Base-by-base conservation (phyloP, 2,888 invertebrate species). In the Suillia variegata region DNA sequence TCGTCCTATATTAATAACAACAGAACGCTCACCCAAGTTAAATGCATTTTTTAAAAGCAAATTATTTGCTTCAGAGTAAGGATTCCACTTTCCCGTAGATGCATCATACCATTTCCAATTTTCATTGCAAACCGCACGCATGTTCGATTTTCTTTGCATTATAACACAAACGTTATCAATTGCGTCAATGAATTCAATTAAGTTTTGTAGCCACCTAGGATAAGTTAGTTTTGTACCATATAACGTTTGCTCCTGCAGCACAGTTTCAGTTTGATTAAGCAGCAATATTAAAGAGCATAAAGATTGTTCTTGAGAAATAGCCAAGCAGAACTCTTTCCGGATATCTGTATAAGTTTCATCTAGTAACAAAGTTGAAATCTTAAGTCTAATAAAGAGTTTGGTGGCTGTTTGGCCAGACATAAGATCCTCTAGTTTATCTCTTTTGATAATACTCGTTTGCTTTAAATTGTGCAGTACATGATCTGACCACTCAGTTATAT, bases 21-120 rank as follows among this genome's bases (percentile, higher is more conserved):
- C 86, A 61, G 85, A 87, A 20, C 86, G 84, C 65, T 91, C 89
- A 1, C 90, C 90, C 31, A 86, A 85, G 83, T 88, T 87, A 73
- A 91, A 93, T 0, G 92, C 91, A 67, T 90, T 89, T 67, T 92
- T 91, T 53, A 93, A 92, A 1, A 88, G 81, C 70, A 88, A 87
- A 76, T 92, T 93, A 71, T 91, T 92, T 6, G 85, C 80, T 3
- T 85, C 82, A 0, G 89, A 88, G 75, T 93, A 93, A 17, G 87
- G 83, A 62, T 88, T 89, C 93, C 93, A 94, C 73, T 89, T 88
- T 2, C 91, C 91, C 12, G 88, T 87, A n/a, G 88, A 87, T 53
- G 92, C 85, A 78, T 94, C 93, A 78, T 90, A 93, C 92, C 92
- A 93, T 69, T 91, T 89, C 93, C 93, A 93, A 2, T 83, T 77